Percentiles rank a stretch among this genome's conserved stretches.
Conservation (phyloP, 1,140 invertebrate species). For the Drosophila tani region DNA sequence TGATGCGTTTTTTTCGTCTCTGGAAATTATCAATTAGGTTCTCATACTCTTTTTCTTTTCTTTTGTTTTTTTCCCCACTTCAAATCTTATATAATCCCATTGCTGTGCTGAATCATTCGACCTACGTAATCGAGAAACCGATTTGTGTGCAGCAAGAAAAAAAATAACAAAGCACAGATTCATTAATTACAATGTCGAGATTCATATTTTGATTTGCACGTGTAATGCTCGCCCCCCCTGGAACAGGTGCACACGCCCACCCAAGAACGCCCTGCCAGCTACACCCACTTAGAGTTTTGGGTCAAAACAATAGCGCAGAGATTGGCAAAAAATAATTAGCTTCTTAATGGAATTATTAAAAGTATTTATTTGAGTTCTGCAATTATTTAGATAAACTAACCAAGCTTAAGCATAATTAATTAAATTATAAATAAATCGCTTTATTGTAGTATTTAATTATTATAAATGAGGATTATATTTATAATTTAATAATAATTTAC, state of each 20-base stretch:
- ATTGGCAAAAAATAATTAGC: background rate
- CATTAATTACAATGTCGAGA: constrained; percentile 68
- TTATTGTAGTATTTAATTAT: too few relatives aligned
- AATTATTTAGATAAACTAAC: background rate
- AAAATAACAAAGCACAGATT: constrained; percentile 17
- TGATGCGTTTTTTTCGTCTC: constrained; percentile 14
- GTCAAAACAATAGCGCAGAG: background rate
- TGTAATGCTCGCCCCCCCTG: constrained; percentile 45
- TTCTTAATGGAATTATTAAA: background rate
- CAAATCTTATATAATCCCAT: constrained; percentile 31
- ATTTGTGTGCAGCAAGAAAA: constrained; percentile 26
- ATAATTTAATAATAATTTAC: too few relatives aligned
- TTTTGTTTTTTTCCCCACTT: constrained; percentile 5
- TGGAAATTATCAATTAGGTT: constrained; percentile 30
- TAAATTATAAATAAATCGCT: background rate
- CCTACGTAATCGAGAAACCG: constrained; percentile 42
- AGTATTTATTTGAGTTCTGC: background rate
- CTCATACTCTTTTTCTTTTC: background rate
- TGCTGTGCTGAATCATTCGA: constrained; percentile 47
- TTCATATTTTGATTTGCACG: constrained; percentile 59
- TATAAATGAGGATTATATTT: too few relatives aligned
- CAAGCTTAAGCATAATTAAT: background rate
- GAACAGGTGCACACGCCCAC: constrained; percentile 37
- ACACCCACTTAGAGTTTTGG: background rate
- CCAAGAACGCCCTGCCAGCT: background rate